These are phyloP conservation scores for Ahaetulla prasina DNA, from an alignment of 2,113 vertebrate species.

Conservation along the genomic window DNA sequence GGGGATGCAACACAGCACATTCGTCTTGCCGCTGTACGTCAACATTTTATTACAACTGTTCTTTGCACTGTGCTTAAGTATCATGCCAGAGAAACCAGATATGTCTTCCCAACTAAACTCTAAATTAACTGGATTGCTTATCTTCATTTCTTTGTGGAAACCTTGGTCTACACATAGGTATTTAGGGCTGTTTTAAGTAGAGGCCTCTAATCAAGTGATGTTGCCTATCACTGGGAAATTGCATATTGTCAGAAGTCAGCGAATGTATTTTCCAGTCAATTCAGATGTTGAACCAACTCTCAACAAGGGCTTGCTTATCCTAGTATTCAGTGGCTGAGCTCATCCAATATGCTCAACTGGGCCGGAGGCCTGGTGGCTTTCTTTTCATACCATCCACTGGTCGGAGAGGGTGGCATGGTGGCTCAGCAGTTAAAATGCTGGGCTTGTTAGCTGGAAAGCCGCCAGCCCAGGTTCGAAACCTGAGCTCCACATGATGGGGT, in stretches of 20 bases:
- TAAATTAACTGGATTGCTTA: not conserved
- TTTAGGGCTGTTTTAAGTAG: not conserved
- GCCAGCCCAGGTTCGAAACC: not conserved
- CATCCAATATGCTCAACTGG: not conserved
- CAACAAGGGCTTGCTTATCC: not conserved
- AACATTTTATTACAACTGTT: not conserved
- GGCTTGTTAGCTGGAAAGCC: not conserved
- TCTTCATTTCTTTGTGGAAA: not conserved
- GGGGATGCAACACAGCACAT: not conserved
- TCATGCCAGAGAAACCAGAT: not conserved
- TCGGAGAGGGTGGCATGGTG: not conserved
- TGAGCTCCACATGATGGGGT: not conserved
- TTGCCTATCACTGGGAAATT: not conserved
- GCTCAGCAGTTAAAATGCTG: not conserved
- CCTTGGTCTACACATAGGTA: not conserved
- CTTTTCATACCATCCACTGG: not conserved
- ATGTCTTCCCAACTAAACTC: not conserved
- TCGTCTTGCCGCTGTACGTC: not conserved
- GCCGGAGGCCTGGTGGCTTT: not conserved
- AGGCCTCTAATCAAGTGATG: not conserved
- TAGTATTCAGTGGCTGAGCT: not conserved
- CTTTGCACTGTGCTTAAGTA: not conserved
- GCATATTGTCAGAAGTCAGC: not conserved
- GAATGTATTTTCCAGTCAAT: not conserved
- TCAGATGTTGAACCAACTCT: not conserved